phyloP scores from a whole-genome alignment of 2,113 vertebrate species.

The Macrotus californicus region DNA sequence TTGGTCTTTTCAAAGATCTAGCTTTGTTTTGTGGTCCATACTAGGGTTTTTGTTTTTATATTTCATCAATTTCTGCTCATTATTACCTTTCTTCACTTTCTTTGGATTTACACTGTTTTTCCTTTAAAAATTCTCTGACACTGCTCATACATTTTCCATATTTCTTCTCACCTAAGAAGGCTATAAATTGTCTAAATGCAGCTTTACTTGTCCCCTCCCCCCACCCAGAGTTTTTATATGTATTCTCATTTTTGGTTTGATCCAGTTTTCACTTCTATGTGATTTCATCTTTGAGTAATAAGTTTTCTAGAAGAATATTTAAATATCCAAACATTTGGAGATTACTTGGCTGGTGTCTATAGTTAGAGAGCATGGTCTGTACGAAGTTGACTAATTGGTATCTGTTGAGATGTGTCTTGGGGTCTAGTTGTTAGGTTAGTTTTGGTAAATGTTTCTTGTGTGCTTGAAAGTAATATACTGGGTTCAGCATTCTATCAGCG shows the following conservation, averaged over 20 bases:
- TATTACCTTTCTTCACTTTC: neutral
- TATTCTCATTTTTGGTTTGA: neutral
- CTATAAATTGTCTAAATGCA: neutral
- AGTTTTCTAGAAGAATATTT: neutral
- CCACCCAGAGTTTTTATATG: neutral
- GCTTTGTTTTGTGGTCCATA: neutral
- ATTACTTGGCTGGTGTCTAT: neutral
- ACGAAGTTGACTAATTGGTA: neutral
- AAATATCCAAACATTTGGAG: neutral
- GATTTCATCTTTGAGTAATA: neutral
- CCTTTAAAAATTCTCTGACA: neutral
- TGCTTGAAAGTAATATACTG: neutral
- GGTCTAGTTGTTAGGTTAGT: neutral
- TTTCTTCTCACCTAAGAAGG: neutral
- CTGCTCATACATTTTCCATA: neutral
- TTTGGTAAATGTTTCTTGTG: neutral
- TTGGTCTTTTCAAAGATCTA: neutral
- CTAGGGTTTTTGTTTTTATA: neutral
- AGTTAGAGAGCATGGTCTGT: neutral
- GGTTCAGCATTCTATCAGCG: neutral
- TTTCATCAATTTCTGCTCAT: neutral
- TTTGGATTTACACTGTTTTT: neutral
- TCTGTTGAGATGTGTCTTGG: neutral
- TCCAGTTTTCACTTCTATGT: neutral
- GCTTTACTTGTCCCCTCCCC: neutral